Evolutionary conservation across 1,140 invertebrate genomes (phyloP), one percentile per base, ranked within the genome.

Genomic region (Calephelis virginiensis): DNA sequence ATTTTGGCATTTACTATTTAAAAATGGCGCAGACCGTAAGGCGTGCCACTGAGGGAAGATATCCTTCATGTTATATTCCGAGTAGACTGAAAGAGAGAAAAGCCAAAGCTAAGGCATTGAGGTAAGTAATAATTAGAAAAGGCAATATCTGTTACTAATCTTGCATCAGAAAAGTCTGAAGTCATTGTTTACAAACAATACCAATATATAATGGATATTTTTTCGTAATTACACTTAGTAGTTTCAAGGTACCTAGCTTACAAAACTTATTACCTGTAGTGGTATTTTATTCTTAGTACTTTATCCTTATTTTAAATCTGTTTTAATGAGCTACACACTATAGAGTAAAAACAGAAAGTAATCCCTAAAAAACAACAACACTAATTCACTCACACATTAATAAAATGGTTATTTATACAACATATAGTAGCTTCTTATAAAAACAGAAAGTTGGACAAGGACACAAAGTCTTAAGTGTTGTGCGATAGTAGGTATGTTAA

Each of bases 1-100:
- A 70, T 77, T 71, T 73, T 71, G 67, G 63, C 63, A 68, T 61
- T 64, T 74, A 67, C 69, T 63, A 68, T 73, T 61, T 75, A 69
- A 88, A 80, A 82, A 90, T 90, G 86, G 86, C 88, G 80, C 86
- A 89, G 73, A 89, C 88, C 8, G 78, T 89, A 13, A 77, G 88
- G 71, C 80, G 82, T 61, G 78, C 88, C 65, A 73, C 87, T 11
- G 86, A 88, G 68, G 96, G 95, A 65, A 92, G 92, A 73, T 93
- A 93, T 82, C 95, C 96, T 62, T 93, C 95, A 4, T 96, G 95
- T 82, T 95, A 95, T 66, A 93, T 93, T 73, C 86, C 85, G 61
- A 92, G 92, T 69, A 93, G 96, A 71, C 90, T 97, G 48, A 95
- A 96, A 75, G 96, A 96, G 72, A 93, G 96, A 64, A 89, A 93